phyloP scores from a whole-genome alignment of 2,113 vertebrate species.

The Tupaia chinensis region DNA sequence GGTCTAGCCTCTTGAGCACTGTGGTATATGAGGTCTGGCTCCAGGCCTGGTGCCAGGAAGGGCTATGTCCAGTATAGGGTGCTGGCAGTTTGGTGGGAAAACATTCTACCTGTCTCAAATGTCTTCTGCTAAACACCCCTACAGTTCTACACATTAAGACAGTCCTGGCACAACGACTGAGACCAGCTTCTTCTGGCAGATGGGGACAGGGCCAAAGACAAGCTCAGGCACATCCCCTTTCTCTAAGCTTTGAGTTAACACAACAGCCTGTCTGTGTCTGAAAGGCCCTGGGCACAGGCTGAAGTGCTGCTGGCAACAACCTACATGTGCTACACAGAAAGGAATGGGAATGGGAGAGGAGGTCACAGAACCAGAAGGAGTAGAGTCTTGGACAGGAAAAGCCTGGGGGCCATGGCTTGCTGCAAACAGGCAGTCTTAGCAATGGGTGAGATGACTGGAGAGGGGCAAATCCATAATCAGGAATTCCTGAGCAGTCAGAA shows the following conservation, averaged over 20 bases:
- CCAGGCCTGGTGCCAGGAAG: slow-evolving; percentile 33
- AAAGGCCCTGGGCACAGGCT: slow-evolving; percentile 54
- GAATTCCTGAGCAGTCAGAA: background rate
- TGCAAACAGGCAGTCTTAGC: background rate
- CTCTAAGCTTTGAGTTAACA: slow-evolving; percentile 65
- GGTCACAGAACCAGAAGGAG: background rate
- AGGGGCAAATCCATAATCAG: background rate
- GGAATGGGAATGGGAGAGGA: background rate
- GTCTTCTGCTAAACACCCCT: background rate
- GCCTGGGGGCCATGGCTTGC: background rate
- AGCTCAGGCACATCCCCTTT: slow-evolving; percentile 69
- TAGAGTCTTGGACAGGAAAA: slow-evolving; percentile 22
- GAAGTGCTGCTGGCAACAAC: slow-evolving; percentile 41
- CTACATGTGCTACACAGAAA: background rate
- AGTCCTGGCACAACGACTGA: slow-evolving; percentile 53
- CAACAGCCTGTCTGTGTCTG: slow-evolving; percentile 61
- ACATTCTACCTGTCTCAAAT: slow-evolving; percentile 58
- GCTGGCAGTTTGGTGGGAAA: slow-evolving; percentile 40
- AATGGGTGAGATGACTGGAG: background rate
- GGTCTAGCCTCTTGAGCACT: background rate
- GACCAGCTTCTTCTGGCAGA: slow-evolving; percentile 56
- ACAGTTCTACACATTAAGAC: background rate
- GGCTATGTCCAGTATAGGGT: background rate
- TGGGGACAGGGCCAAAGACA: slow-evolving; percentile 58
- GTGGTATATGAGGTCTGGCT: background rate